Base-by-base conservation (phyloP, 2,888 invertebrate genomes). In the Augiades crinisus region DNA sequence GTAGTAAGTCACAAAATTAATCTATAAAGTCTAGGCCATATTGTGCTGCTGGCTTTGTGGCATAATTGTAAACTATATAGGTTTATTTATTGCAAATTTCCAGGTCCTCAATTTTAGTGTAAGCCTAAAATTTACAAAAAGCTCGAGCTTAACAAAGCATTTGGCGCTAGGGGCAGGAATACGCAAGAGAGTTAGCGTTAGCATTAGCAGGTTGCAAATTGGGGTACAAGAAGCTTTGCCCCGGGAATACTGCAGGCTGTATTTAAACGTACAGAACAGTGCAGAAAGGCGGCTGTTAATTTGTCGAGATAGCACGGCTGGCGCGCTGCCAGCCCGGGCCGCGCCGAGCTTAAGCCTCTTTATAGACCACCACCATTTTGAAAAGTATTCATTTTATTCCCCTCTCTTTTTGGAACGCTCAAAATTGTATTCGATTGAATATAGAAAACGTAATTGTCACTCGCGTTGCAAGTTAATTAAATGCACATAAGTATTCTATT, bases 291-390 rank as follows among this genome's bases (percentile, higher is more conserved):
- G 30, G 24, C 40, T 49, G 59, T 57, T 60, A 55, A 58, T 60
- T 62, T 60, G 57, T 52, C 53, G 54, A 52, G 27, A 51, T 50
- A 50, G 45, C 47, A 47, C 36, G 31, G 34, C 40, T 62, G 60
- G 60, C 59, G n/a, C 31, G n/a, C 8, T 10, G 59, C 60, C 62
- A 62, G 52, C 47, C 12, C 22, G 45, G 14, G 40, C 47, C 27
- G 27, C 10, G 10, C 51, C 36, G 47, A 43, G 45, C 53, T 56
- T 53, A 55, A 53, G 49, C 55, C 14, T 10, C 19, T 31, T 38
- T 49, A 41, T 33, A 31, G 19, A 22, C 47, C 19, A 31, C 10
- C 13, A 31, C 47, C 34, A 38, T 12, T 31, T 14, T 38, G 40
- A 21, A 33, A 49, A 34, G 14, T 21, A 33, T 22, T 41, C 40